These are phyloP conservation scores for Pollimyrus isidori DNA, from an alignment of 2,113 vertebrate species.

Conservation along the genomic window DNA sequence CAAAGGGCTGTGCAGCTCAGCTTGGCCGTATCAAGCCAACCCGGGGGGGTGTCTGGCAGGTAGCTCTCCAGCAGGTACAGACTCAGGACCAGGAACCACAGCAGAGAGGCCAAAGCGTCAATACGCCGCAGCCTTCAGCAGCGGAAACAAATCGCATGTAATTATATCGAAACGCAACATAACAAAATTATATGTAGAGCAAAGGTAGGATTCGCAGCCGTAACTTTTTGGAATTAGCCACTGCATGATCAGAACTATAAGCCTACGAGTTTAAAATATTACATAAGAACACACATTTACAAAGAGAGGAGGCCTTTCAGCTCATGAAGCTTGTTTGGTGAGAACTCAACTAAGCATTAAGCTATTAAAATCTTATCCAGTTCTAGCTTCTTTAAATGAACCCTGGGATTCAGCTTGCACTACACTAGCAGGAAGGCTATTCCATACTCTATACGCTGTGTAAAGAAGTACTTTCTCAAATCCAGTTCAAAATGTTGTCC, in stretches of 20 bases:
- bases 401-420: too few species aligned
- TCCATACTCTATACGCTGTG: too few species aligned
- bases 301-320: too few species aligned
- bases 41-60: slow-evolving; percentile 43
- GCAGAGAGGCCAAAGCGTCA: slow-evolving; percentile 71
- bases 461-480: too few species aligned
- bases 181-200: not conserved
- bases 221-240: not conserved
- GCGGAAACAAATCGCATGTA: slow-evolving; percentile 2
- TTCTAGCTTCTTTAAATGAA: too few species aligned
- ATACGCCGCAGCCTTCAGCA: slow-evolving; percentile 77
- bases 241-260: not conserved
- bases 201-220: not conserved
- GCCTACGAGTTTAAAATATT: not conserved
- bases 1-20: slow-evolving; percentile 70
- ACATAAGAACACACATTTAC: too few species aligned
- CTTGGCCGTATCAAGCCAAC: slow-evolving; percentile 76
- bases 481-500: too few species aligned
- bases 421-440: too few species aligned
- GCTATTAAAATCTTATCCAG: too few species aligned
- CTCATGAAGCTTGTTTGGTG: too few species aligned
- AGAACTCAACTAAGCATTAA: too few species aligned
- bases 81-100: slow-evolving; percentile 80
- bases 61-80: slow-evolving; percentile 69
- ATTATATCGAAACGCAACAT: not conserved